phyloP scores from a whole-genome alignment of 2,888 invertebrate species.

The Eurytoma californica region DNA sequence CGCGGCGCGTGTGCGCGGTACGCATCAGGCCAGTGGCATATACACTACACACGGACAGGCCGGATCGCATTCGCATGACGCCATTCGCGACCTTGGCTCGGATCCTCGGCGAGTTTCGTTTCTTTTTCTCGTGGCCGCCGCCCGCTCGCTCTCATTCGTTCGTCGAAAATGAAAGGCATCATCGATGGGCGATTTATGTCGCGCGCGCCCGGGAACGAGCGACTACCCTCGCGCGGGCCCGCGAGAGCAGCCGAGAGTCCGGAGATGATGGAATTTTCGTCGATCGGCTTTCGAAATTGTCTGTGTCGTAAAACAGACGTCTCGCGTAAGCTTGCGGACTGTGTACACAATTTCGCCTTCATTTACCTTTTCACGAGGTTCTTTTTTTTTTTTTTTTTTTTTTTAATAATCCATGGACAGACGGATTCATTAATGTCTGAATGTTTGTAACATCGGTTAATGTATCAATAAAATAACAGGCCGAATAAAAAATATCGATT shows the following conservation, averaged over 20 bases:
- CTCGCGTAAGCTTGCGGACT: neutral
- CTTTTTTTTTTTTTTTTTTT: neutral
- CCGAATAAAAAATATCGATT: too few relatives aligned
- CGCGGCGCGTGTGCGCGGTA: neutral
- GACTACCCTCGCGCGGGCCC: constrained; percentile 11
- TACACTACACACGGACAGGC: neutral
- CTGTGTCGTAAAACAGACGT: constrained; percentile 42
- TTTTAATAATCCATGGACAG: neutral
- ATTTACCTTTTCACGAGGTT: neutral
- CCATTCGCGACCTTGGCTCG: constrained; percentile 48
- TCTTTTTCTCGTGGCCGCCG: constrained; percentile 22
- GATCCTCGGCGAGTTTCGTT: constrained; percentile 26
- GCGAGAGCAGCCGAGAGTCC: neutral
- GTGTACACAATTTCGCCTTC: constrained; percentile 19
- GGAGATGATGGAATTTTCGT: constrained; percentile 50
- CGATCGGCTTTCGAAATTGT: constrained; percentile 49
- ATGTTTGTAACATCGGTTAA: neutral
- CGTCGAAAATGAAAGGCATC: constrained; percentile 52
- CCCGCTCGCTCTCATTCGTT: constrained; percentile 35
- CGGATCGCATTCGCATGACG: constrained; percentile 42
- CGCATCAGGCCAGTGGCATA: too few relatives aligned
- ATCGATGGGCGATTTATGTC: constrained; percentile 53
- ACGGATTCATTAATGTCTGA: neutral
- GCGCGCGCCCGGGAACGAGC: constrained; percentile 12
- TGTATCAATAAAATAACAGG: too few relatives aligned